These are phyloP conservation scores for Misgurnus anguillicaudatus DNA, from an alignment of 2,113 vertebrate species.

Conservation along the genomic window DNA sequence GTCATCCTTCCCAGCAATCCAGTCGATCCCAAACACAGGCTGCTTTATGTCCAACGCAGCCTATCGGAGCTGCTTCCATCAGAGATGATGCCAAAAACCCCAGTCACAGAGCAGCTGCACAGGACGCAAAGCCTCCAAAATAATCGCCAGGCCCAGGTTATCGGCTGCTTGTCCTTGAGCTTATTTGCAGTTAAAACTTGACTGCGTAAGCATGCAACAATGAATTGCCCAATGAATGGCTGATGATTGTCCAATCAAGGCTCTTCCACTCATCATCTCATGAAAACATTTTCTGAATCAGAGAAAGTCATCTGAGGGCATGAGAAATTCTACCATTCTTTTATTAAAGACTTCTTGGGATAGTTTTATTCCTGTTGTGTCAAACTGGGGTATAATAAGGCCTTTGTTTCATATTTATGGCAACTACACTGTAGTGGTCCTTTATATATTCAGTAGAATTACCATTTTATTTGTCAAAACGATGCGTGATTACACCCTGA, in stretches of 20 bases:
- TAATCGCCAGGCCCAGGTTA: slow-evolving; percentile 64
- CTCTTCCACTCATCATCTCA: slow-evolving; percentile 49
- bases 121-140: slow-evolving; percentile 66
- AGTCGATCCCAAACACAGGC: slow-evolving; percentile 77
- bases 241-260: slow-evolving; percentile 32
- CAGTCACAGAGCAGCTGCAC: slow-evolving; percentile 71
- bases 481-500: slow-evolving; percentile 46
- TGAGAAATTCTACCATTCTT: slow-evolving; percentile 43
- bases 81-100: slow-evolving; percentile 86
- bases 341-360: slow-evolving; percentile 10
- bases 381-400: background rate
- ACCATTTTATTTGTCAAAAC: slow-evolving; percentile 51
- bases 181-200: slow-evolving; percentile 36
- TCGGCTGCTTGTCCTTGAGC: background rate
- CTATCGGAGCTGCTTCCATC: slow-evolving; percentile 62
- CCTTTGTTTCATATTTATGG: slow-evolving; percentile 8
- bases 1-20: slow-evolving; percentile 87
- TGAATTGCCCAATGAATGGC: background rate
- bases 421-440: background rate
- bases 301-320: slow-evolving; percentile 50
- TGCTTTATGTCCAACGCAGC: slow-evolving; percentile 66
- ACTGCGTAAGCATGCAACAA: slow-evolving; percentile 49
- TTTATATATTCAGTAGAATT: slow-evolving; percentile 26
- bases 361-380: slow-evolving; percentile 20
- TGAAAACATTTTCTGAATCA: slow-evolving; percentile 21